These are phyloP conservation scores for Limulus polyphemus DNA, from an alignment of 2,888 invertebrate species.

Conservation along the genomic window DNA sequence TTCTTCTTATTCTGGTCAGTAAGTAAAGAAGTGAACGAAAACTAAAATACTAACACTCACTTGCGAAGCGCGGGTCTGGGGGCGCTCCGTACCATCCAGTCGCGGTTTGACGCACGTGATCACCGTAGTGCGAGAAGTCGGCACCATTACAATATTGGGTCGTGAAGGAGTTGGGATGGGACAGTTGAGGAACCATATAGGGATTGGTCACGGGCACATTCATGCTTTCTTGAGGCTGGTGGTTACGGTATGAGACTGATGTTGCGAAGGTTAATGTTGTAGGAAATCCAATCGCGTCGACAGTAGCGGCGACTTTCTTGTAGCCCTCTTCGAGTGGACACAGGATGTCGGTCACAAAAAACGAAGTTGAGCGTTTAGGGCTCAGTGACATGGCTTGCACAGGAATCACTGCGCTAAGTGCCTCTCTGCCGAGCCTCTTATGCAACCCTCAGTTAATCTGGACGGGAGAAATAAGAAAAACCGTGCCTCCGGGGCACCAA, in stretches of 20 bases:
- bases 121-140: constrained; percentile 53
- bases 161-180: constrained; percentile 39
- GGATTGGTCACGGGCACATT: constrained; percentile 37
- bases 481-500: too few species aligned
- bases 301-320: constrained; percentile 47
- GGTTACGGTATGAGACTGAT: constrained; percentile 9
- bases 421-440: constrained; percentile 3
- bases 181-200: constrained; percentile 41
- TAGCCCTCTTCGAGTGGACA: constrained; percentile 89
- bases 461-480: too few species aligned
- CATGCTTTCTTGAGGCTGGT: constrained; percentile 21
- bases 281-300: too few species aligned
- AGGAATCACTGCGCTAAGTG: constrained; percentile 6
- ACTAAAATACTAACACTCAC: constrained; percentile 51
- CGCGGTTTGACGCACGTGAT: constrained; percentile 53
- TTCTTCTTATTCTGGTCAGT: not conserved
- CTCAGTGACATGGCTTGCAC: constrained; percentile 55
- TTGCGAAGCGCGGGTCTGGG: constrained; percentile 89
- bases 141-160: constrained; percentile 45
- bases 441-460: not conserved
- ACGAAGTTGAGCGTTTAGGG: constrained; percentile 73
- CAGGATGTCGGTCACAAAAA: constrained; percentile 89
- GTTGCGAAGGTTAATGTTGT: constrained; percentile 10
- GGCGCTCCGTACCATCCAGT: constrained; percentile 77
- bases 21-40: not conserved